Evolutionary conservation across 2,113 vertebrate species (phyloP), one percentile per base, ranked within the genome.

Genomic region (Osmerus mordax): DNA sequence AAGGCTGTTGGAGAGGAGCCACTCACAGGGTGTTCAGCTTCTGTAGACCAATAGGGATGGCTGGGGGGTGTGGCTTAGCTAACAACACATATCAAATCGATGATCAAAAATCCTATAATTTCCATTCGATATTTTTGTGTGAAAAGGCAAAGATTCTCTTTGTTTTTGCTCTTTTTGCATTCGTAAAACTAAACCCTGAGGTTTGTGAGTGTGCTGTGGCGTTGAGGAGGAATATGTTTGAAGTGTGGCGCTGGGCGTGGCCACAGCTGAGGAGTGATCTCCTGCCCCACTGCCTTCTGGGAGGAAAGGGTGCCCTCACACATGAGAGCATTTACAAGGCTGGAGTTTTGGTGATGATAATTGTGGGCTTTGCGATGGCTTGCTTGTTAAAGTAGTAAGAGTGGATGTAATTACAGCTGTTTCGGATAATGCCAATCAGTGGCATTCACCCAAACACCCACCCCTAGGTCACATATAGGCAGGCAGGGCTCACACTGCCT

Each of bases 361-460:
- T 87, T 86, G 85, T 85, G 87, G 87, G 82, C 81, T 85, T 79
- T 53, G 81, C 81, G 86, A 91, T 83, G 88, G 86, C 81, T 23
- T 69, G 74, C 86, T 92, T 73, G 82, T 92, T 91, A 92, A 90
- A 88, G 75, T 84, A 83, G 86, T 78, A 81, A 81, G 79, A 83
- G 73, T 79, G 81, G 71, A 82, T 88, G 80, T 93, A 92, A 92
- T 92, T 89, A 85, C 68, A 82, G 81, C 90, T 92, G 64, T 81
- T 92, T 91, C 90, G 82, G 74, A 81, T 81, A 78, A 88, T 86
- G 88, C 82, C 89, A 90, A 87, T 91, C 89, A 87, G 84, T 75
- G 78, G 73, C 85, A 81, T 83, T 80, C 47, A 41, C 36, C 7
- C 36, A 41, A 6, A 41, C 36, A 41, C 36, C 29, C 29, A 1